phyloP scores from a whole-genome alignment of 2,888 invertebrate genomes.

The Sminthurinus aureus region DNA sequence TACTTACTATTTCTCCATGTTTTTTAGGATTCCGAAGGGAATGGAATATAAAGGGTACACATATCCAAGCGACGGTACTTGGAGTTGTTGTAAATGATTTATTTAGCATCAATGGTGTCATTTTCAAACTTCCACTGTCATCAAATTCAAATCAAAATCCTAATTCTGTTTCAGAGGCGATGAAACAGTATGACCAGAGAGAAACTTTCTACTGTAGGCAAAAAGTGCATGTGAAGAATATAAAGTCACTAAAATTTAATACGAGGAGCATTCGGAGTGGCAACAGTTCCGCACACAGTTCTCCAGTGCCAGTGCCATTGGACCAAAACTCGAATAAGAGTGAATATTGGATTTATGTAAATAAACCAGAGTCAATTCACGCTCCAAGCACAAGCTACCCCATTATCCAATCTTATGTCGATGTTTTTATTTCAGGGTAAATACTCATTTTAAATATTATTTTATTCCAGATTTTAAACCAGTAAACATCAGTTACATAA shows the following conservation, averaged over 20 bases:
- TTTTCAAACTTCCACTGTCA: background rate
- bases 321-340: too few relatives aligned
- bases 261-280: background rate
- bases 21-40: background rate
- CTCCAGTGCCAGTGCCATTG: too few relatives aligned
- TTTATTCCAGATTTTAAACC: too few relatives aligned
- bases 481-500: too few relatives aligned
- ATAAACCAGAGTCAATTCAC: background rate
- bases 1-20: too few relatives aligned
- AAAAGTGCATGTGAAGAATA: background rate
- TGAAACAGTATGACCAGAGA: background rate
- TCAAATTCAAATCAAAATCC: background rate
- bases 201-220: background rate
- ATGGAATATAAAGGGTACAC: background rate
- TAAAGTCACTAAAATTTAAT: background rate
- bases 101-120: background rate
- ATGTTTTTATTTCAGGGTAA: constrained; percentile 9
- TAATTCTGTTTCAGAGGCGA: too few relatives aligned
- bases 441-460: too few relatives aligned
- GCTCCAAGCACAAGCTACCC: background rate
- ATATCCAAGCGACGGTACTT: background rate
- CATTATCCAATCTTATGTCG: constrained; percentile 2
- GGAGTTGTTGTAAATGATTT: background rate
- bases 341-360: constrained; percentile 11
- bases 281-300: too few relatives aligned